Evolutionary conservation across 2,888 invertebrate species (phyloP).

Genomic region (Mythimna ferrago): DNA sequence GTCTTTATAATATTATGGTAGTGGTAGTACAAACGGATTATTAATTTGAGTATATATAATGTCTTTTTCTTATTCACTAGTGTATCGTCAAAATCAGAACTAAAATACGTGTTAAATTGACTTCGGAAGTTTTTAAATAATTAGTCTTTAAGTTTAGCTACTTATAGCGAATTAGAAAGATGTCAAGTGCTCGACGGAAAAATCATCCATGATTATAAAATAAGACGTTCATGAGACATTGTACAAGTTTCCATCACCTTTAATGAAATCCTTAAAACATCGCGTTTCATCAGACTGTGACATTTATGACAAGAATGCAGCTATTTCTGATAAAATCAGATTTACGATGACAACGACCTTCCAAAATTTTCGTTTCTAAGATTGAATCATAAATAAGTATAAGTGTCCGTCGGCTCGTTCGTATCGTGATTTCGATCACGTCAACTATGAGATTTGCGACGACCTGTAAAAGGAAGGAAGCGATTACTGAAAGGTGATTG

Average conservation of each 20-base stretch:
- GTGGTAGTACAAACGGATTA: background rate
- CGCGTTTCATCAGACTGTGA: background rate
- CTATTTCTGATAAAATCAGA: constrained; percentile 27
- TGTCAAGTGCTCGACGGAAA: background rate
- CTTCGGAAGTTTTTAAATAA: background rate
- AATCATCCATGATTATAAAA: background rate
- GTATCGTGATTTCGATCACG: constrained; percentile 82
- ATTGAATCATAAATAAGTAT: constrained; percentile 43
- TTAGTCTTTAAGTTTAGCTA: background rate
- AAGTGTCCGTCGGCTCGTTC: constrained; percentile 46
- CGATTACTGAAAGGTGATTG: constrained; percentile 88
- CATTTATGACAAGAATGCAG: constrained; percentile 1
- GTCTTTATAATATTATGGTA: background rate
- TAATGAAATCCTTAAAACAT: background rate
- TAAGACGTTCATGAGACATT: background rate
- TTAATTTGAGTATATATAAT: background rate
- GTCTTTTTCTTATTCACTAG: background rate
- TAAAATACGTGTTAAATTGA: background rate
- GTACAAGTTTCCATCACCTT: background rate
- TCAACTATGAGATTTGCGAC: constrained; percentile 81
- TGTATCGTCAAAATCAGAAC: background rate
- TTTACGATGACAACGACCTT: constrained; percentile 74
- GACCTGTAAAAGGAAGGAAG: constrained; percentile 87
- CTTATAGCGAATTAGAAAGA: background rate
- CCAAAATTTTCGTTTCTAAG: constrained; percentile 50